Base-by-base conservation (phyloP, 37 sponge, comb jelly and placozoan species). In the Eunapius fragilis region DNA sequence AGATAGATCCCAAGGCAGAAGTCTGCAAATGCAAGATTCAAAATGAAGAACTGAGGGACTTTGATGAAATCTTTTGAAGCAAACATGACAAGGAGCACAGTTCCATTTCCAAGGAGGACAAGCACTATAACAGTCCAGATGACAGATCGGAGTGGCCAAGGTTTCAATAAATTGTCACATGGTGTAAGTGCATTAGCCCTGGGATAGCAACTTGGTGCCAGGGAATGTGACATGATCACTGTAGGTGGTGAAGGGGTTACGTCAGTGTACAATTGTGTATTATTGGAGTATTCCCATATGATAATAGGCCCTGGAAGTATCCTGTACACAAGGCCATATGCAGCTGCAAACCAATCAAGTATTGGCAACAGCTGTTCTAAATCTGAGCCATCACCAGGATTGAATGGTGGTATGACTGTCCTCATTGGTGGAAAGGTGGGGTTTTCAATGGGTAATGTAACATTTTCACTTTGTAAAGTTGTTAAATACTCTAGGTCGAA, bases 11-110 rank as follows among this genome's bases (percentile, higher is more conserved):
- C 98, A 49, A 96, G 80, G 45, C 82, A 72, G 27, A 93, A 83
- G 86, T 98, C 94, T 23, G 96, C 92, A 87, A 98, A 85, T 67
- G 98, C 97, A 27, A 98, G 80, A 38, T 91, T 89, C 17, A 82
- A 85, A 27, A 98, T 88, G 37, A 98, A 79, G 74, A 93, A 91
- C 70, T 93, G 88, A 0, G 83, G 77, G 6, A 80, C 68, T 22
- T 91, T 78, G 70, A 96, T 68, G 14, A 73, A 82, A 12, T 92
- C 76, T 25, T 74, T 72, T 5, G 85, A 79, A 19, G 86, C 95
- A 22, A 92, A 69, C 28, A 86, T 79, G n/a, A 94, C 87, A 78
- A 92, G 85, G 11, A 96, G 78, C 13, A 96, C 95, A 0, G 86
- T 76, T 0, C 70, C 78, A 69, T 96, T 96, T 2, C 95, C 97